These are phyloP conservation scores for Teinopalpus imperialis DNA, from an alignment of 2,888 invertebrate genomes.

Conservation along the genomic window DNA sequence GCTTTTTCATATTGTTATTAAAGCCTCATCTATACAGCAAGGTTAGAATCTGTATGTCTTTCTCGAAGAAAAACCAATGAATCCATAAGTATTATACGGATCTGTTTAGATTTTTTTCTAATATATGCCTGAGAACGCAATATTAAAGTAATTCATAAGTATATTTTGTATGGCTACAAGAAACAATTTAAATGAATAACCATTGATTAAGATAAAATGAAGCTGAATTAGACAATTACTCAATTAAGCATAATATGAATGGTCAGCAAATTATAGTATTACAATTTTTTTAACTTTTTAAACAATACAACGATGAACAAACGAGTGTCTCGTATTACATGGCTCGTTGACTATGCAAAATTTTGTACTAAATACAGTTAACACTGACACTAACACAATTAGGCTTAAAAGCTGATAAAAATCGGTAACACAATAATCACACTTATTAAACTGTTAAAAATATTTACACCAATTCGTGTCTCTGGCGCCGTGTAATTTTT, in stretches of 20 bases:
- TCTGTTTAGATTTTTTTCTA: no score
- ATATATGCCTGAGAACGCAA: no score
- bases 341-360: conserved; percentile 53
- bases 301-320: conserved; percentile 29
- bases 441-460: conserved; percentile 41
- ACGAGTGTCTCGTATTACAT: conserved; percentile 39
- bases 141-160: no score
- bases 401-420: conserved; percentile 45
- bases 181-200: conserved; percentile 4
- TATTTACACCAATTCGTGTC: conserved; percentile 21
- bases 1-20: no score
- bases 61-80: no score
- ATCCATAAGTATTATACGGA: no score
- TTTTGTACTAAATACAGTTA: conserved; percentile 30
- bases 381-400: conserved; percentile 47
- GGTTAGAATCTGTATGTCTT: no score
- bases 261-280: background rate
- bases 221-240: background rate
- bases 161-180: no score
- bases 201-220: background rate
- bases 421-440: conserved; percentile 44
- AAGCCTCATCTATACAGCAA: no score
- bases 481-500: conserved; percentile 30
- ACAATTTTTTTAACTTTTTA: conserved; percentile 16
- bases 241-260: conserved; percentile 11